Base-by-base conservation (phyloP, 2,113 vertebrate species). In the Plecturocebus donacophilus region DNA sequence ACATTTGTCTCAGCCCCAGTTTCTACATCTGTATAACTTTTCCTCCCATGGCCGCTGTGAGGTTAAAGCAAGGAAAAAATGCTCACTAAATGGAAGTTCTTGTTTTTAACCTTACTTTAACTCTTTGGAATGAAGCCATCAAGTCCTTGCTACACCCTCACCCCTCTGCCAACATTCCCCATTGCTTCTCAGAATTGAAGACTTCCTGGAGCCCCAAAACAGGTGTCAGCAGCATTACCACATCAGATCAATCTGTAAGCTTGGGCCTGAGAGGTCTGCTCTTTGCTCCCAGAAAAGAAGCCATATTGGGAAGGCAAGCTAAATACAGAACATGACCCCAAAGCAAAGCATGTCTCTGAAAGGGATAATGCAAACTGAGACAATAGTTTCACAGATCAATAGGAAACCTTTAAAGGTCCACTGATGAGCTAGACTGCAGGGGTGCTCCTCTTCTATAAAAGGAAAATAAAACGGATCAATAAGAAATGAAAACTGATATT, bases 391-490 rank as follows among this genome's bases (percentile, higher is more conserved):
- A 52, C 92, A 93, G 13, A 97, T 98, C 14, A 98, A 95, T 81
- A 97, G 76, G 92, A 98, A 95, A 70, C 96, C 87, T 95, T 98
- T 97, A 97, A 97, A 95, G 95, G 75, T 94, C 95, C 79, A 80
- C 97, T 96, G 96, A 97, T 91, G 96, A 95, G 90, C 85, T 85
- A n/a, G 89, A 96, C 83, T 2, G 71, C 56, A 75, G 68, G 79
- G 96, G 89, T 8, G 35, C 35, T 92, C 83, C 77, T 66, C 49
- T 88, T 13, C 1, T 76, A 64, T 90, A 97, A 96, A 89, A 97
- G 93, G 94, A 96, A 97, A 97, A 95, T 80, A 90, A 95, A 97
- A 96, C 58, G 84, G 68, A 97, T 98, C 98, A 95, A 96, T 98
- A 98, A 87, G 97, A 97, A 95, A 96, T 7, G 30, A 97, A 97